Percentiles rank a stretch among this genome's conserved stretches.
Conservation (phyloP, 2,113 vertebrate species). For the Xyrauchen texanus region DNA sequence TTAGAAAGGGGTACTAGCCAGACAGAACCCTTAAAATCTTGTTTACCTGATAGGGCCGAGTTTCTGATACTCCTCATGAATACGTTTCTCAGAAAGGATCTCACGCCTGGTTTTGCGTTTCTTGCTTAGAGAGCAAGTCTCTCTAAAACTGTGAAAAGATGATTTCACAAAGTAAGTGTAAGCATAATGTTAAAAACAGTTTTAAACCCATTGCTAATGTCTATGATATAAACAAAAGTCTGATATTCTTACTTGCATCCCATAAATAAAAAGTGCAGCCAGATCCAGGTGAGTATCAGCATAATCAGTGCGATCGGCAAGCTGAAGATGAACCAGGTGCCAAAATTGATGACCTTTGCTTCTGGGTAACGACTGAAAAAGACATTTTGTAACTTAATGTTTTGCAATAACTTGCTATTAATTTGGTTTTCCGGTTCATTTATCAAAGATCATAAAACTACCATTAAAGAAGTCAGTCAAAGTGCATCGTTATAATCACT, state of each 20-base stretch:
- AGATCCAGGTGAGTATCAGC: slow-evolving; percentile 94
- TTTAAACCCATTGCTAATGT: too few relatives aligned
- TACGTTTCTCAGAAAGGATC: slow-evolving; percentile 90
- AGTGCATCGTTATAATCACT: too few relatives aligned
- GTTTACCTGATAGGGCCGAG: slow-evolving; percentile 88
- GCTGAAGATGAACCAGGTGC: slow-evolving; percentile 98
- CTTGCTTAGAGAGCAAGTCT: slow-evolving; percentile 96
- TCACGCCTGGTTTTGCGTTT: slow-evolving; percentile 92
- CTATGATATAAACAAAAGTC: not conserved
- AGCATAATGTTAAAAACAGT: too few relatives aligned
- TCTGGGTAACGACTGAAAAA: slow-evolving; percentile 88
- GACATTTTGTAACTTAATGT: too few relatives aligned
- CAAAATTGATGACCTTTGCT: slow-evolving; percentile 94
- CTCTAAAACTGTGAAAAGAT: slow-evolving; percentile 82
- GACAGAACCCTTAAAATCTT: too few relatives aligned
- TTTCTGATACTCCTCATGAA: slow-evolving; percentile 92
- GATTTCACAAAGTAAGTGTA: not conserved
- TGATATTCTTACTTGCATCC: slow-evolving; percentile 93
- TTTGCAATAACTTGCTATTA: too few relatives aligned
- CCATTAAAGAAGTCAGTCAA: too few relatives aligned
- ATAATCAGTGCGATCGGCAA: slow-evolving; percentile 94
- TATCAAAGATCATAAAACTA: too few relatives aligned
- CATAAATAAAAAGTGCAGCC: slow-evolving; percentile 96
- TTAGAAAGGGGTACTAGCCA: too few relatives aligned
- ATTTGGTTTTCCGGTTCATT: too few relatives aligned